Base-by-base conservation (phyloP, 2,797 vertebrate species). In the Lacerta bilineata region DNA sequence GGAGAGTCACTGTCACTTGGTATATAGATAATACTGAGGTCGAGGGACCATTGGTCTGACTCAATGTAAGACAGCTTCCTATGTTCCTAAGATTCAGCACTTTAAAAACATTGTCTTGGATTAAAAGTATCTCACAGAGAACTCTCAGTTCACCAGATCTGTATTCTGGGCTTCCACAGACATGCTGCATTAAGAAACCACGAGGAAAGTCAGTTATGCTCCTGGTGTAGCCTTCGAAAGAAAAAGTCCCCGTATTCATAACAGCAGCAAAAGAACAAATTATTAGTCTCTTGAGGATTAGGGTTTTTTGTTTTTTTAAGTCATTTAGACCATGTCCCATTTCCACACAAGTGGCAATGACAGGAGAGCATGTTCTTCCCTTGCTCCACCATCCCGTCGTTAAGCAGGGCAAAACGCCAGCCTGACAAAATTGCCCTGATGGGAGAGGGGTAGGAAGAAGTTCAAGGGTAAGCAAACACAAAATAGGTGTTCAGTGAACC, bases 391-490 rank as follows among this genome's bases (percentile, higher is more conserved):
- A 74, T 55, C 76, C 7, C 39, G 29, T 80, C 27, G n/a, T 74
- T 87, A 87, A 64, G 61, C 33, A 61, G 50, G 69, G 55, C 61
- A 87, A 82, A 15, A 76, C 1, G 23, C 29, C 79, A 82, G 71
- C 41, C 18, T 82, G 80, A 83, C 64, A 27, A 20, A 72, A 64
- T 41, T 23, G 78, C 15, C 33, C 78, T 41, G 25, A 20, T 41
- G 36, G 18, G 25, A 86, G 29, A 86, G 83, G 41, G 66, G 55
- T 64, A 86, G 85, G 29, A 69, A 69, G 43, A 50, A 64, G 76
- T 59, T 87, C 85, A 87, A 29, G 80, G 55, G 71, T 72, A 85
- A 61, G 11, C n/a, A 36, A 85, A 80, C 50, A 46, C 3, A 43
- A 77, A 83, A 39, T n/a, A 55, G 61, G 50, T 61, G 55, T 50